phyloP scores from a whole-genome alignment of 2,113 vertebrate genomes.

The Tychaedon coryphoeus region DNA sequence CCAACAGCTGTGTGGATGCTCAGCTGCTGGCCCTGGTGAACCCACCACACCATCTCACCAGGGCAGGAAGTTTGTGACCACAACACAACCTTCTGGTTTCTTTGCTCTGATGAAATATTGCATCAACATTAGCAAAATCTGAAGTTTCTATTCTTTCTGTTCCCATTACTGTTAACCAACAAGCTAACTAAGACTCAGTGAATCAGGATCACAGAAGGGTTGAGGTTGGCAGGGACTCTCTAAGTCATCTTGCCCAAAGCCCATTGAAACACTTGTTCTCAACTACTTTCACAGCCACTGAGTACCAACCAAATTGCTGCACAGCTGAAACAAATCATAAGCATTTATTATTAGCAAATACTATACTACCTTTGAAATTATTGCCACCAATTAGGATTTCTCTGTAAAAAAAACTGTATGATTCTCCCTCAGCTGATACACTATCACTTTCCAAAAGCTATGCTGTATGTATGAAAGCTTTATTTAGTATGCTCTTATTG shows the following conservation, averaged over 20 bases:
- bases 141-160: neutral
- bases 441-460: neutral
- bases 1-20: neutral
- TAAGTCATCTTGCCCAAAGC: neutral
- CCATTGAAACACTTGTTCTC: neutral
- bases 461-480: neutral
- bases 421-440: neutral
- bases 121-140: neutral
- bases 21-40: neutral
- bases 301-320: neutral
- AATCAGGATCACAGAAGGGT: neutral
- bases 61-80: neutral
- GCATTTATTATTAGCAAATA: neutral
- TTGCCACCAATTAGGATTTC: neutral
- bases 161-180: neutral
- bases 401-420: neutral
- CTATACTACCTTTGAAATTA: neutral
- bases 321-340: neutral
- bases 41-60: neutral
- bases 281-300: neutral
- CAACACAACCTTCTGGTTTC: neutral
- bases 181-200: neutral
- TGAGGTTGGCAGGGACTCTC: neutral
- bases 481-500: neutral
- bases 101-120: neutral